phyloP scores from a whole-genome alignment of 1,140 invertebrate genomes.

The Drosophila subobscura region DNA sequence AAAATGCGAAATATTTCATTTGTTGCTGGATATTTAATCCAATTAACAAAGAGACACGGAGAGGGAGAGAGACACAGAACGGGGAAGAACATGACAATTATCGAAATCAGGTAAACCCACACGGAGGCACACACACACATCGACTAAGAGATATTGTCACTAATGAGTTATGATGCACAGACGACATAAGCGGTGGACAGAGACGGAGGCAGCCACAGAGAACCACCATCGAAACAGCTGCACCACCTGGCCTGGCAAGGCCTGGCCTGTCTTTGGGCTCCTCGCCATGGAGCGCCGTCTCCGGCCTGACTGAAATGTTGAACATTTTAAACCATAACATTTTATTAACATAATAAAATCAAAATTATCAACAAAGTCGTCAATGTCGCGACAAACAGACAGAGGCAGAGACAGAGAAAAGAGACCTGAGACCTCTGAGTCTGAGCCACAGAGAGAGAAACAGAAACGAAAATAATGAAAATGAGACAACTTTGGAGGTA shows the following conservation, averaged over 20 bases:
- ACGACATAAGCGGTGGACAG: conserved; percentile 53
- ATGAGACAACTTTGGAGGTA: conserved; percentile 74
- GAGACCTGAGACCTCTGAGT: conserved; percentile 28
- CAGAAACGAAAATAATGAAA: conserved; percentile 62
- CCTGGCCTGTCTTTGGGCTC: no score
- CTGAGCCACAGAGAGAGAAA: conserved; percentile 29
- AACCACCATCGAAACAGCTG: conserved; percentile 44
- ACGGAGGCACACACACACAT: conserved; percentile 34
- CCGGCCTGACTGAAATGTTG: conserved; percentile 64
- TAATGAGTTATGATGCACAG: conserved; percentile 83
- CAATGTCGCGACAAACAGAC: conserved; percentile 72
- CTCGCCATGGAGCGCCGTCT: conserved; percentile 11
- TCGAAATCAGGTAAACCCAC: conserved; percentile 80
- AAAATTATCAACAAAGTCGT: conserved; percentile 83
- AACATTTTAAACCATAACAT: conserved; percentile 83
- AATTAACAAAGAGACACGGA: conserved; percentile 58
- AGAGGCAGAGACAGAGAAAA: conserved; percentile 22
- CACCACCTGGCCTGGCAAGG: conserved; percentile 39
- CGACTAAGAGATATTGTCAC: conserved; percentile 67
- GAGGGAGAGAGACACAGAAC: not conserved
- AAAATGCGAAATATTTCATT: conserved; percentile 55
- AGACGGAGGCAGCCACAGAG: conserved; percentile 33
- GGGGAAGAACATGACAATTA: conserved; percentile 60
- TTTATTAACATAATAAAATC: conserved; percentile 83
- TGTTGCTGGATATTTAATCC: conserved; percentile 76